A percentile compares a stretch with the other conserved stretches of the same genome.
Evolutionary conservation across 1,140 invertebrate species (phyloP).

Genomic region (Heliconius nattereri): DNA sequence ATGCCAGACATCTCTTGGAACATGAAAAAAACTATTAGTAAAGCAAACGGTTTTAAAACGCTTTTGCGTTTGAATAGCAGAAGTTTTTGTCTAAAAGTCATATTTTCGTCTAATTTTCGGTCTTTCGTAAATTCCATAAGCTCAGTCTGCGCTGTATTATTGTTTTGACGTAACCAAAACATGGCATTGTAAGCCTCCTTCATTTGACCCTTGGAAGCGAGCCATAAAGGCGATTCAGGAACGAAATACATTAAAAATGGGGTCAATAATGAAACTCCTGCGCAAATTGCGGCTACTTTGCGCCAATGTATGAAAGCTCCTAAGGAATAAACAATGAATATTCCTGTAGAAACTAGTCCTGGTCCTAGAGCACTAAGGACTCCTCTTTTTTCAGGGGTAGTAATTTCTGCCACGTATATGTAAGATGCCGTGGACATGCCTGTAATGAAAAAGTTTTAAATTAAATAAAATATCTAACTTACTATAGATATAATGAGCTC

Average conservation of each 20-base stretch:
- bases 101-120: slow-evolving; percentile 65
- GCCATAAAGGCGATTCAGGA: slow-evolving; percentile 87
- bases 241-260: slow-evolving; percentile 83
- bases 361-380: slow-evolving; percentile 84
- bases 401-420: slow-evolving; percentile 84
- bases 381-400: slow-evolving; percentile 80
- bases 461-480: neutral
- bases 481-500: too few species aligned
- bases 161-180: slow-evolving; percentile 82
- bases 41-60: slow-evolving; percentile 84
- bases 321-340: slow-evolving; percentile 84
- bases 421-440: slow-evolving; percentile 83
- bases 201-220: slow-evolving; percentile 81
- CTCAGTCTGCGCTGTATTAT: slow-evolving; percentile 82
- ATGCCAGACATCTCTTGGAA: slow-evolving; percentile 88
- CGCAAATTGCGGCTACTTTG: slow-evolving; percentile 83
- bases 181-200: slow-evolving; percentile 82
- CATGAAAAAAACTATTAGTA: slow-evolving; percentile 84
- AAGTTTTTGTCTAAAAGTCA: slow-evolving; percentile 69
- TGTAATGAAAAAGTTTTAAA: slow-evolving; percentile 52
- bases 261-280: slow-evolving; percentile 82
- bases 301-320: slow-evolving; percentile 85
- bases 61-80: slow-evolving; percentile 66
- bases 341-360: slow-evolving; percentile 84
- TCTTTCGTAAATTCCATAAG: slow-evolving; percentile 81